Conservation (phyloP, 2,797 vertebrate genomes). For the Bradypodion pumilum region DNA sequence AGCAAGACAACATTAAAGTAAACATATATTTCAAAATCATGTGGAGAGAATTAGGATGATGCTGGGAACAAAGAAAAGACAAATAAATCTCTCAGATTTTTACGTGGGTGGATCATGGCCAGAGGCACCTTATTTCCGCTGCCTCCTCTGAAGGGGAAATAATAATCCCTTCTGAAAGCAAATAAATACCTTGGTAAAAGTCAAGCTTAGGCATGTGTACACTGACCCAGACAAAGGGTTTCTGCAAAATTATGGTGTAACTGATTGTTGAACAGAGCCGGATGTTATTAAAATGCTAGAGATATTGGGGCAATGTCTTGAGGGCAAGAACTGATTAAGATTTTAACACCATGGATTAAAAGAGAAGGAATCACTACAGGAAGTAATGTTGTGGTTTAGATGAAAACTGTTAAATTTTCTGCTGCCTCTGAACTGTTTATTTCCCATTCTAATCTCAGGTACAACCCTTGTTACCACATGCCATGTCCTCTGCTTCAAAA, state of each 20-base stretch:
- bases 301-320: slow-evolving; percentile 16
- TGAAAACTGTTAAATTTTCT: not conserved
- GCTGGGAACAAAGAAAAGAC: slow-evolving; percentile 28
- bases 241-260: slow-evolving; percentile 50
- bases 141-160: slow-evolving; percentile 5
- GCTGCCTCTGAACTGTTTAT: not conserved
- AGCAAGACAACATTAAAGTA: slow-evolving; percentile 41
- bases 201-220: slow-evolving; percentile 60
- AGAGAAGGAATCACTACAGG: not conserved
- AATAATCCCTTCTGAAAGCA: slow-evolving; percentile 51
- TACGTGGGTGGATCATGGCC: slow-evolving; percentile 27
- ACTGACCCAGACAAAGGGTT: slow-evolving; percentile 56
- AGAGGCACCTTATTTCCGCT: slow-evolving; percentile 22
- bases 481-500: slow-evolving; percentile 4
- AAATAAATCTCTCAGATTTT: slow-evolving; percentile 26
- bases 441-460: not conserved
- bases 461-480: not conserved
- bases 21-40: slow-evolving; percentile 29
- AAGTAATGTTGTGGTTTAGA: not conserved
- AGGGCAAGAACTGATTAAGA: slow-evolving; percentile 25
- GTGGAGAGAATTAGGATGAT: slow-evolving; percentile 31
- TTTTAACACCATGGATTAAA: slow-evolving; percentile 22
- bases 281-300: slow-evolving; percentile 32
- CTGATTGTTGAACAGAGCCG: slow-evolving; percentile 34
- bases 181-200: slow-evolving; percentile 60